Evolutionary conservation across 2,113 vertebrate genomes (phyloP), one percentile per base, ranked within the genome.

Genomic region (Rhodinocichla rosea): DNA sequence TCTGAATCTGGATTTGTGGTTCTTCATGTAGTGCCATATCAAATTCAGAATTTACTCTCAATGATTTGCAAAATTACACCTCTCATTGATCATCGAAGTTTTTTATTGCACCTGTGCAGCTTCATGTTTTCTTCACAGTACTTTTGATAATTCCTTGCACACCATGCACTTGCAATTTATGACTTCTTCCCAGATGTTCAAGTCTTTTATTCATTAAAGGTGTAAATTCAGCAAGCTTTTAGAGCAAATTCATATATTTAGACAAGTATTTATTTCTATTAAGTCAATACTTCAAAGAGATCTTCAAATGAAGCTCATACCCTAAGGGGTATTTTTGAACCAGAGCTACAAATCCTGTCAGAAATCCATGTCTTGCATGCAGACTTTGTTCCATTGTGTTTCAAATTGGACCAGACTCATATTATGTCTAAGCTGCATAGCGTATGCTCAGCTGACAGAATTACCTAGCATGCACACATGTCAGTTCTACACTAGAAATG

Each of bases 231-330:
- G 15, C 35, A 80, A 86, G 75, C 5, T 57, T 91, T 91, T 83
- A 85, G 87, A 80, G 62, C 15, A 83, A 77, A 88, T 77, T 83
- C 59, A 39, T 89, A 44, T 65, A 85, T 92, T 95, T 93, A 95
- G 94, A 76, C 71, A 70, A 18, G 15, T 59, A 74, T 92, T 95
- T 91, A 90, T 55, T 67, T 95, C 67, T 69, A 68, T 65, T 60
- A 88, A 93, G 35, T 83, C 50, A 90, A 64, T 86, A 90, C 75
- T 95, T 96, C 94, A 97, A 95, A 96, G 92, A 56, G 35, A 92
- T 93, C 52, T 88, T 90, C 90, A 92, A 90, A 93, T 56, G 68
- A 86, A 86, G 20, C 44, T 86, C 45, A 52, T 67, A 62, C 16
- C 67, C 63, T 86, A 68, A 81, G 60, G 79, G 30, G 7, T 63